Evolutionary conservation across 2,888 invertebrate species (phyloP).

Genomic region (Eretmocerus hayati): DNA sequence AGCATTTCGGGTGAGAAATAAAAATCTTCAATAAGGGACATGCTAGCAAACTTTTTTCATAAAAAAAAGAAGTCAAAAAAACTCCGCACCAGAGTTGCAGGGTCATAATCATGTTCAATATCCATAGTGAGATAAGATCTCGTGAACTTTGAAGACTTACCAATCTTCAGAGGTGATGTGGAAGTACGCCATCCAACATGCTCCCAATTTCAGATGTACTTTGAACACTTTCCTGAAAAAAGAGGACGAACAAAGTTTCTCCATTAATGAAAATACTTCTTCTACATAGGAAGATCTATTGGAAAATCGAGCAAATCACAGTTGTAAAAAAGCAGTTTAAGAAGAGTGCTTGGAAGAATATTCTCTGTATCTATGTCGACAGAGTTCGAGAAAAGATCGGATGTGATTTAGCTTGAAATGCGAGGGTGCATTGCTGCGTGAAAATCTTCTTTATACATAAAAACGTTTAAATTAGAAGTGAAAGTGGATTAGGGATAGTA

Average conservation of each 20-base stretch:
- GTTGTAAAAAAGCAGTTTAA: too few relatives aligned
- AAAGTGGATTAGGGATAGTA: not conserved
- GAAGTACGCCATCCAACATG: constrained; percentile 4
- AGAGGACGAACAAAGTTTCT: constrained; percentile 7
- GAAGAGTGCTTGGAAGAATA: too few relatives aligned
- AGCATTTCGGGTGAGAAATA: too few relatives aligned
- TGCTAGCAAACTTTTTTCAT: constrained; percentile 1
- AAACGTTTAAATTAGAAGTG: too few relatives aligned
- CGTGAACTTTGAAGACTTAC: constrained; percentile 32
- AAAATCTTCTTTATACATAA: too few relatives aligned
- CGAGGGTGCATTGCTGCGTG: too few relatives aligned
- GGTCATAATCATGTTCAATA: too few relatives aligned
- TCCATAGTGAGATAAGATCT: constrained; percentile 8
- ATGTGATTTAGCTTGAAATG: too few relatives aligned
- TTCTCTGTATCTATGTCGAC: not conserved
- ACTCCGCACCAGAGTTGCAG: too few relatives aligned
- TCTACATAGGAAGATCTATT: too few relatives aligned
- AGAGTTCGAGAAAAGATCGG: too few relatives aligned
- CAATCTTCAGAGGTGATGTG: constrained; percentile 31
- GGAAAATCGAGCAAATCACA: too few relatives aligned
- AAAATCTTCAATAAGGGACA: constrained; percentile 4
- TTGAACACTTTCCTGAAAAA: constrained; percentile 22
- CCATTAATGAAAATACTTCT: not conserved
- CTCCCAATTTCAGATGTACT: constrained; percentile 7
- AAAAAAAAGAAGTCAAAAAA: constrained; percentile 8